Evolutionary conservation across 2,888 invertebrate genomes (phyloP).

Genomic region (Drosophila gaucha): DNA sequence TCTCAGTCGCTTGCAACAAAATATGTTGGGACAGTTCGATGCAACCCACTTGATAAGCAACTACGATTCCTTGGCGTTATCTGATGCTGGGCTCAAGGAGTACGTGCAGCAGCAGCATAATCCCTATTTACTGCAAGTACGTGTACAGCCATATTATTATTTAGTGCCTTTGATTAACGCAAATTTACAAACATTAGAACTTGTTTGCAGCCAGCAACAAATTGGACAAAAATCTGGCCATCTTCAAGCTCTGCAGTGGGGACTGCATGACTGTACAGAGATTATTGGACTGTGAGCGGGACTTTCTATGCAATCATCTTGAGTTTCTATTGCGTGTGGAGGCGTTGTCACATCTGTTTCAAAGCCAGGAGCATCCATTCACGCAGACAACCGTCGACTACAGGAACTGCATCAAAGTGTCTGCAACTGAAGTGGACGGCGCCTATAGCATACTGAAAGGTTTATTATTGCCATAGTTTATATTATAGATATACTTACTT

Average conservation of each 20-base stretch:
- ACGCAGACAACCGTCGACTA: slow-evolving; percentile 86
- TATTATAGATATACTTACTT: background rate
- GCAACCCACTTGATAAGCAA: slow-evolving; percentile 92
- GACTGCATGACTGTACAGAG: slow-evolving; percentile 1
- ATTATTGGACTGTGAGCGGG: slow-evolving; percentile 87
- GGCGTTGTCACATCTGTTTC: slow-evolving; percentile 95
- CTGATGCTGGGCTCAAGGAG: slow-evolving; percentile 90
- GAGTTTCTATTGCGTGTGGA: slow-evolving; percentile 97
- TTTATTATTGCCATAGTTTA: background rate
- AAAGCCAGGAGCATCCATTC: slow-evolving; percentile 90
- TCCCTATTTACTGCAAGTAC: slow-evolving; percentile 84
- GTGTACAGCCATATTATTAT: background rate
- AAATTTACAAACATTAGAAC: slow-evolving; percentile 34
- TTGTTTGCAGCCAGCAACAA: slow-evolving; percentile 63
- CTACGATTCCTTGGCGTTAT: slow-evolving; percentile 87
- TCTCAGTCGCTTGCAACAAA: slow-evolving; percentile 87
- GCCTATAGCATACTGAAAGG: slow-evolving; percentile 88
- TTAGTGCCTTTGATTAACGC: background rate
- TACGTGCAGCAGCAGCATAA: slow-evolving; percentile 89
- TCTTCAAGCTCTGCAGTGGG: slow-evolving; percentile 46
- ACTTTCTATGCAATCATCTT: slow-evolving; percentile 92
- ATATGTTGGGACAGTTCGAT: slow-evolving; percentile 87
- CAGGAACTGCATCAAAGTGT: slow-evolving; percentile 87
- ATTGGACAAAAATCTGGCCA: slow-evolving; percentile 59
- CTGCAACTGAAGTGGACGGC: slow-evolving; percentile 86